phyloP scores from a whole-genome alignment of 2,797 vertebrate genomes.

The Poeciliopsis presidionis region DNA sequence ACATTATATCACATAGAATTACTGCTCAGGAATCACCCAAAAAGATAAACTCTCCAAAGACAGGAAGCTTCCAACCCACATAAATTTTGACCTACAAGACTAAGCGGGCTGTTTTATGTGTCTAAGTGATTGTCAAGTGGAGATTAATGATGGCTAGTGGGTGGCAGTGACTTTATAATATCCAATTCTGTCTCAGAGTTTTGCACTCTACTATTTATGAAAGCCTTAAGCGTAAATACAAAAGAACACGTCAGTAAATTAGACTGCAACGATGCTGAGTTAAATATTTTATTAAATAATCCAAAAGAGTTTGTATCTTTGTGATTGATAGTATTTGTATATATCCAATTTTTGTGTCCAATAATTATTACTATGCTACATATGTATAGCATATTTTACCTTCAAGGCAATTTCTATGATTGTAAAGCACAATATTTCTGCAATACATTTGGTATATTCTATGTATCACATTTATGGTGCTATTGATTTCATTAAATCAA shows the following conservation, averaged over 20 bases:
- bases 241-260: conserved; percentile 3
- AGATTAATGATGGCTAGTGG: conserved; percentile 59
- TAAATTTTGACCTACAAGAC: conserved; percentile 57
- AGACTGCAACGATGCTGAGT: background rate
- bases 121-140: conserved; percentile 61
- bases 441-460: background rate
- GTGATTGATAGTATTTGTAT: background rate
- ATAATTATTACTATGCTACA: no score
- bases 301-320: background rate
- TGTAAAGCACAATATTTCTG: background rate
- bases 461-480: background rate
- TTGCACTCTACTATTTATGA: conserved; percentile 2
- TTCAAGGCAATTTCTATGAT: background rate
- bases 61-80: conserved; percentile 64
- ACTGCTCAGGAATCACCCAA: conserved; percentile 54
- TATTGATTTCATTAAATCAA: background rate
- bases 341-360: no score
- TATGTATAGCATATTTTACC: background rate
- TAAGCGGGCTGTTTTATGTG: conserved; percentile 66
- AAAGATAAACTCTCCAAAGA: conserved; percentile 61
- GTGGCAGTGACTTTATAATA: conserved; percentile 50
- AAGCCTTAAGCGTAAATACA: conserved; percentile 11
- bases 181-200: conserved; percentile 39
- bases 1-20: conserved; percentile 58
- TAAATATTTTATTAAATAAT: background rate